A percentile compares a stretch with the other conserved stretches of the same genome.
Evolutionary conservation across 2,797 vertebrate species (phyloP).

Genomic region (Agapornis canus): DNA sequence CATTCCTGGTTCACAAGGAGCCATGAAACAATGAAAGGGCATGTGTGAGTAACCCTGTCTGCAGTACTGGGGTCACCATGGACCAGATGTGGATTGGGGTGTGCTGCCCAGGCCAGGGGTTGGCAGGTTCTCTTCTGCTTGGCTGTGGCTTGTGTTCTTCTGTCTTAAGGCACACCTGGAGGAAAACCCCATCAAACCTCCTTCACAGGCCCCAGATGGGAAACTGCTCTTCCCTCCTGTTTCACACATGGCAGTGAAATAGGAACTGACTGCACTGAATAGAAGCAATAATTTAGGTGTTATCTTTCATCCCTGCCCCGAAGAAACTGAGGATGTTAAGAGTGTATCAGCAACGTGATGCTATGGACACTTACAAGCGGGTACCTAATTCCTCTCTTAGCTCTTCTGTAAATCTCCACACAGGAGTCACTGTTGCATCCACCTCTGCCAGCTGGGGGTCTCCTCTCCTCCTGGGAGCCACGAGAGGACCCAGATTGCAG

Average conservation of each 20-base stretch:
- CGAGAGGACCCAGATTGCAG: neutral
- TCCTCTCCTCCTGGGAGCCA: neutral
- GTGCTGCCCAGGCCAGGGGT: neutral
- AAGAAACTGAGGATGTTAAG: neutral
- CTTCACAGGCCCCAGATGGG: neutral
- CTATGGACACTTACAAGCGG: neutral
- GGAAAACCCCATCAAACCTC: neutral
- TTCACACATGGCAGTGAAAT: neutral
- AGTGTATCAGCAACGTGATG: rapidly evolving
- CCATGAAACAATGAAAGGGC: rapidly evolving
- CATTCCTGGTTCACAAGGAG: neutral
- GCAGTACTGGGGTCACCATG: rapidly evolving
- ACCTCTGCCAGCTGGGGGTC: neutral
- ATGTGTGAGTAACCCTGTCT: neutral
- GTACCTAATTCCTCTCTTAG: neutral
- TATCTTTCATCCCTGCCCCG: neutral
- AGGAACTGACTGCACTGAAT: neutral
- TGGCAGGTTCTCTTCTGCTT: neutral
- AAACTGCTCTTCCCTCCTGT: neutral
- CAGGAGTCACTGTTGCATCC: neutral
- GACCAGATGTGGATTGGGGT: rapidly evolving
- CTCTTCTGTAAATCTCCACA: neutral
- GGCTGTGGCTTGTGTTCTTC: neutral
- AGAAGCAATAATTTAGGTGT: neutral
- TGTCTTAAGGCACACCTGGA: neutral